phyloP scores from a whole-genome alignment of 92 coral and sea anemone species.

The Epizoanthus scotinus region DNA sequence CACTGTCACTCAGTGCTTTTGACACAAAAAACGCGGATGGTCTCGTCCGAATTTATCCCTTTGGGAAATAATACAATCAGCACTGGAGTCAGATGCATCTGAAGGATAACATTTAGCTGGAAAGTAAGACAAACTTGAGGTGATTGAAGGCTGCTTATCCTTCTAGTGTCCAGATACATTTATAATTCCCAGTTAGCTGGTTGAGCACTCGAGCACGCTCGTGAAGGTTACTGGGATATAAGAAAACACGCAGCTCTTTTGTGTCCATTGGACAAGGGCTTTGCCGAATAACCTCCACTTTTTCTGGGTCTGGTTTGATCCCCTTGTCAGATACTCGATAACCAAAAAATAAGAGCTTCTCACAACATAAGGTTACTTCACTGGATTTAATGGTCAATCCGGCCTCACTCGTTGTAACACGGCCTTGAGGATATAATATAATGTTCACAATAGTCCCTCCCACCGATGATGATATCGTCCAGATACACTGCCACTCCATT shows the following conservation, averaged over 20 bases:
- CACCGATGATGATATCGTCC: conserved; percentile 60
- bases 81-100: conserved; percentile 60
- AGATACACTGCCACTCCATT: conserved; percentile 57
- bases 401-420: conserved; percentile 43
- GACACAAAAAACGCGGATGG: conserved; percentile 47
- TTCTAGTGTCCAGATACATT: conserved; percentile 48
- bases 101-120: conserved; percentile 48
- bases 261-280: conserved; percentile 47
- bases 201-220: conserved; percentile 44
- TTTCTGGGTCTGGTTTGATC: conserved; percentile 43
- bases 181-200: conserved; percentile 51
- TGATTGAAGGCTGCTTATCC: conserved; percentile 59
- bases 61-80: conserved; percentile 57
- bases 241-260: conserved; percentile 44
- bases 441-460: conserved; percentile 41
- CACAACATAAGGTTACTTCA: conserved; percentile 50
- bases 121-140: conserved; percentile 54
- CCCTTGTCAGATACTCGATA: conserved; percentile 44
- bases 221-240: conserved; percentile 54
- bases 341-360: conserved; percentile 44
- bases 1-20: conserved; percentile 47
- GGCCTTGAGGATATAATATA: conserved; percentile 39
- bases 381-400: conserved; percentile 48
- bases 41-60: conserved; percentile 46
- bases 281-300: conserved; percentile 27